Evolutionary conservation across 2,888 invertebrate species (phyloP), one percentile per base, ranked within the genome.

Genomic region (Volucella inflata): DNA sequence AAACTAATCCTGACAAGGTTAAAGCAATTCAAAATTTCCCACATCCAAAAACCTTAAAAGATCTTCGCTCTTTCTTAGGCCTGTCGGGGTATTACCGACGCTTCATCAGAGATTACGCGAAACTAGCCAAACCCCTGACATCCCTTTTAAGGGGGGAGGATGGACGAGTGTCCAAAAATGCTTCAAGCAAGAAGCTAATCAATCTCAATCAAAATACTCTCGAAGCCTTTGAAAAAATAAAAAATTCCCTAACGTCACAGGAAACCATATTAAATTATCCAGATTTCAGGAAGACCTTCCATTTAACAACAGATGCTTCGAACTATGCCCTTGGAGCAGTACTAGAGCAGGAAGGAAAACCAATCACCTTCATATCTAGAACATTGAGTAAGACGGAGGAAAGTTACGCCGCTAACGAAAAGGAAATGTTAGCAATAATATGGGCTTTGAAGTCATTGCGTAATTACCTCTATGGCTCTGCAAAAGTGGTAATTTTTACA

Each of bases 401-500:
- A 50, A 40, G 16, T 16, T 84, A 84, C 12, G 78, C 68, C 0
- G 16, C 64, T 1, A 83, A 83, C 16, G 74, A 83, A 89, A 21
- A 21, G 4, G 21, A 21, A 21, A 21, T 21, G 1, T 21, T 21
- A 4, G 21, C 21, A 2, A 21, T 21, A 21, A 4, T 21, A 3
- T 21, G 21, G 21, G 21, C 21, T 21, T 21, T 21, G 4, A 4
- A 4, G 4, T 21, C 21, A 0, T 2, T 21, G 4, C 2, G 21
- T 3, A 21, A 90, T 8, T 90, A 90, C 42, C 40, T 91, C 0
- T 91, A 90, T 38, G 91, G 91, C 3, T 88, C 87, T 30, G 88
- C 60, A 1, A 87, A 87, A 12, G 76, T 85, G 6, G 84, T 72
- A 40, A 88, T 88, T 11, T 80, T 57, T 16, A 87, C 88, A 2